Evolutionary conservation across 2,113 vertebrate genomes (phyloP), one percentile per base, ranked within the genome.

Genomic region (Seriola aureovittata): DNA sequence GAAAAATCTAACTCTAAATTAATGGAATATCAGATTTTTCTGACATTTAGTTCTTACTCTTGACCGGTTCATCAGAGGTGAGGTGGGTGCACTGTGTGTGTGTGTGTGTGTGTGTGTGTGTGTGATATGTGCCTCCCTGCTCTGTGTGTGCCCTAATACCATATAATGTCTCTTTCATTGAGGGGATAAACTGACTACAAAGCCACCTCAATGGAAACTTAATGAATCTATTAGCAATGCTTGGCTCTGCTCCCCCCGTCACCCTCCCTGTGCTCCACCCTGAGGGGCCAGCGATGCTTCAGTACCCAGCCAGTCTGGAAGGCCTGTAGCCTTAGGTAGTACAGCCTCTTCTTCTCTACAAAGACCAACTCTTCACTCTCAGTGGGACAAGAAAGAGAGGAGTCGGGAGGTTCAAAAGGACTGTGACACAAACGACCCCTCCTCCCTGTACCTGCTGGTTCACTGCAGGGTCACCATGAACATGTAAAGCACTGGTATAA

Each of bases 101-200:
- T 54, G 67, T 40, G 48, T 59, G 32, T 73, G 9, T 78, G 25
- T 82, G 70, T 54, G 70, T 57, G 13, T 70, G 29, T 34, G 48
- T 54, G 67, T 17, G 29, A 29, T 29, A 2, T 29, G 9, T 73
- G 50, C 29, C 36, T 64, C 40, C 13, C 60, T 78, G 59, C 21
- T 75, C 73, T 78, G 25, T 82, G 71, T 54, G 70, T 58, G 11
- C 52, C 52, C 84, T 85, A 78, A 89, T 82, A 46, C 74, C 84
- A 89, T 34, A 93, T 92, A 93, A 91, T 92, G 92, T 88, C 84
- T 87, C 93, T 91, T 93, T 94, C 89, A 93, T 78, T 86, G 78
- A 88, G 80, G 81, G 91, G 90, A 91, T 93, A 91, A 93, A 91
- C 66, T 29, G 65, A 80, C 86, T 84, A 89, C 91, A 92, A 93